These are phyloP conservation scores for Serinus canaria DNA, from an alignment of 2,113 vertebrate genomes.

Conservation along the genomic window DNA sequence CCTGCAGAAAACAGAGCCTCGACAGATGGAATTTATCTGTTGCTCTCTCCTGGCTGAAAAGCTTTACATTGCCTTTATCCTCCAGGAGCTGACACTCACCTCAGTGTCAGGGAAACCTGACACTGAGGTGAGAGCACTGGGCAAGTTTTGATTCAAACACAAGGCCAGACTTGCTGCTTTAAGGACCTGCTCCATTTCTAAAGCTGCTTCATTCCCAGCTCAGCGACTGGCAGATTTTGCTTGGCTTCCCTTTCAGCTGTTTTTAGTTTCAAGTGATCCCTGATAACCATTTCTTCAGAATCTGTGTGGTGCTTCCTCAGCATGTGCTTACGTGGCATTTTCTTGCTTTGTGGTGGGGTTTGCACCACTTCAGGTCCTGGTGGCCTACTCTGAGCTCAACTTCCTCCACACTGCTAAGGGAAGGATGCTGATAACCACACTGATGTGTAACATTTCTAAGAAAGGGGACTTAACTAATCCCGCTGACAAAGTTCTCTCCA, in stretches of 20 bases:
- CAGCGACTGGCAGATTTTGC: neutral
- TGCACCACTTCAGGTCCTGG: neutral
- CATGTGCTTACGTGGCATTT: neutral
- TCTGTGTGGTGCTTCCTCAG: neutral
- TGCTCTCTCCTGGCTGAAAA: slow-evolving; percentile 42
- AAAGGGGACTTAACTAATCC: neutral
- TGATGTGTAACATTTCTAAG: neutral
- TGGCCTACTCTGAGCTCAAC: neutral
- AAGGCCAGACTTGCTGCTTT: neutral
- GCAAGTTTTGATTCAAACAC: neutral
- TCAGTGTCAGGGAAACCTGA: neutral
- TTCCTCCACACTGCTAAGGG: neutral
- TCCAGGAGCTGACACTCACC: neutral
- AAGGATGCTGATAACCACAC: neutral
- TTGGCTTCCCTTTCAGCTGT: neutral
- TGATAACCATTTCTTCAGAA: neutral
- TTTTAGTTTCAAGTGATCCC: neutral
- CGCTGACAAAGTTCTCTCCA: neutral
- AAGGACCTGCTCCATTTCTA: neutral
- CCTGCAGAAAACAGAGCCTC: slow-evolving; percentile 3
- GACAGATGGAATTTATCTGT: slow-evolving; percentile 53
- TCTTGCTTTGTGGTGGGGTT: neutral
- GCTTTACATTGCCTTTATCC: neutral
- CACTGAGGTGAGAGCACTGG: neutral
- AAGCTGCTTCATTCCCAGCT: neutral